A percentile compares a stretch with the other conserved stretches of the same genome.
These are phyloP conservation scores for Oryctolagus cuniculus DNA, from an alignment of 2,113 vertebrate species.

Conservation along the genomic window DNA sequence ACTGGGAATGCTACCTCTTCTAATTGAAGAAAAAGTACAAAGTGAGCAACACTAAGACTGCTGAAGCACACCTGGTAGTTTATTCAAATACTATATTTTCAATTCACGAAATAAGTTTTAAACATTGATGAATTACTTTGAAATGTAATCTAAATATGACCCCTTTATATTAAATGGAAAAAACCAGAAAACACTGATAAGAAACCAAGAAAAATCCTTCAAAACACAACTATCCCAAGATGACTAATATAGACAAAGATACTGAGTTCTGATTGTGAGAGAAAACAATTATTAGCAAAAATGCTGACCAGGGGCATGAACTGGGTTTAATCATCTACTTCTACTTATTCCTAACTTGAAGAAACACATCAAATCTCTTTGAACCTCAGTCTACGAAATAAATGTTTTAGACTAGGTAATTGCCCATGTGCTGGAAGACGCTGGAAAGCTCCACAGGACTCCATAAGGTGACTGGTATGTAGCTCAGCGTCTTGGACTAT, in stretches of 20 bases:
- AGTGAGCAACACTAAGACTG: neutral
- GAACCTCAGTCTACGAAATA: neutral
- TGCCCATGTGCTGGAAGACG: neutral
- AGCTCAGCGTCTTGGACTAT: neutral
- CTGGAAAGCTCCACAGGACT: neutral
- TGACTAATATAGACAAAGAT: neutral
- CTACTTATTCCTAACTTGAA: conserved; percentile 15
- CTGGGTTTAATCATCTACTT: conserved; percentile 21
- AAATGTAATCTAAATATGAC: conserved; percentile 12
- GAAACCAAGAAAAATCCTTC: neutral
- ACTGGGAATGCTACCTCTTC: neutral
- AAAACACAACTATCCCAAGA: conserved; percentile 16
- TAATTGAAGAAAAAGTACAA: neutral
- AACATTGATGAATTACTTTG: conserved; percentile 3
- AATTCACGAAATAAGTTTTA: conserved; percentile 46
- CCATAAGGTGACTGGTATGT: neutral
- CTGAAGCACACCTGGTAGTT: neutral
- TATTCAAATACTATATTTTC: conserved; percentile 2
- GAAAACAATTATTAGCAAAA: conserved; percentile 24
- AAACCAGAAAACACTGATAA: neutral
- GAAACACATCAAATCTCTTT: conserved; percentile 11
- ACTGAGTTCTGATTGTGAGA: conserved; percentile 37
- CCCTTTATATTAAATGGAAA: conserved; percentile 19
- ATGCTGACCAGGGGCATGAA: neutral
- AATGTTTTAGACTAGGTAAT: conserved; percentile 4